Evolutionary conservation across 2,797 vertebrate genomes (phyloP).

Genomic region (Tragopan temminckii): DNA sequence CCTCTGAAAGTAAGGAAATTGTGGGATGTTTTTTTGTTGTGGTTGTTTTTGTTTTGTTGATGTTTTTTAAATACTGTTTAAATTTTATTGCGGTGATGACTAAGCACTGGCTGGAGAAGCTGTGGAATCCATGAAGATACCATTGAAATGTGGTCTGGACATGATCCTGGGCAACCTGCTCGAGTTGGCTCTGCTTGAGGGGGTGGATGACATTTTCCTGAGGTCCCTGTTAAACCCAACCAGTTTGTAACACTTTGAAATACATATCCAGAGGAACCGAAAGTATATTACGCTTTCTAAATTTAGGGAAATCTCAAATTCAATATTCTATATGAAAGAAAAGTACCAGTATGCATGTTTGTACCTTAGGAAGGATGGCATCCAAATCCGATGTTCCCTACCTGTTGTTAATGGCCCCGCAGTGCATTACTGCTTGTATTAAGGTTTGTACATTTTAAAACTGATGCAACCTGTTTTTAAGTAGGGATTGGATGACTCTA

Average conservation of each 20-base stretch:
- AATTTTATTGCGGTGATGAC: not conserved
- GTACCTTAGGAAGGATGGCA: not conserved
- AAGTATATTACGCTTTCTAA: not conserved
- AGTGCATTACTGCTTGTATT: not conserved
- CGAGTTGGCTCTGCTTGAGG: not conserved
- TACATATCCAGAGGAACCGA: not conserved
- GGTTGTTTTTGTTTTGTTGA: no score
- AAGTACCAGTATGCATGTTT: not conserved
- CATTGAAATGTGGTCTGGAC: not conserved
- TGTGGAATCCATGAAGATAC: not conserved
- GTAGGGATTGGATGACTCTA: not conserved
- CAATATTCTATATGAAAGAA: not conserved
- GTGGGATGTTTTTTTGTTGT: no score
- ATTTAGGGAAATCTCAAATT: not conserved
- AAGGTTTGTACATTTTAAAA: not conserved
- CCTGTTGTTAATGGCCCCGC: not conserved
- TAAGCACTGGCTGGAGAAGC: not conserved
- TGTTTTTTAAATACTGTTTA: no score
- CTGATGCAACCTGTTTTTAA: not conserved
- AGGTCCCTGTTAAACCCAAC: not conserved
- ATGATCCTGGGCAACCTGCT: not conserved
- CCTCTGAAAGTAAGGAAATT: not conserved
- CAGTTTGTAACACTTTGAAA: not conserved
- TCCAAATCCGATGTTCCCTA: not conserved
- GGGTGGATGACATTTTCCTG: not conserved